These are phyloP conservation scores for Eudasyphora cyanicolor DNA, from an alignment of 2,888 invertebrate species.

Conservation along the genomic window DNA sequence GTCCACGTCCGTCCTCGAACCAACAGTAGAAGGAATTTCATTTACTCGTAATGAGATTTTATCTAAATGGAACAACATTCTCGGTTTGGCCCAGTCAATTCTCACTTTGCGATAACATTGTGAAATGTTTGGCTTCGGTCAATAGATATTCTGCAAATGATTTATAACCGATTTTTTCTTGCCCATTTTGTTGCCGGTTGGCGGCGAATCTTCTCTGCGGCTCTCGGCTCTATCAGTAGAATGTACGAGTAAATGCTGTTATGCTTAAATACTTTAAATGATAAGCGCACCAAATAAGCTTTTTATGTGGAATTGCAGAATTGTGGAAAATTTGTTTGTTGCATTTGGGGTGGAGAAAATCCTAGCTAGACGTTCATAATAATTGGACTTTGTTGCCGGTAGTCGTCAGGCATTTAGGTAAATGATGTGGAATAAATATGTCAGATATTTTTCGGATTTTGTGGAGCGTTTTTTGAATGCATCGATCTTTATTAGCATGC, in stretches of 20 bases:
- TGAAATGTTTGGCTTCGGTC: constrained; percentile 7
- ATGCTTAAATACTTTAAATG: constrained; percentile 57
- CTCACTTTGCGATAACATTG: constrained; percentile 1
- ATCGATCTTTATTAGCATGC: constrained; percentile 1
- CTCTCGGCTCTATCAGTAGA: neutral
- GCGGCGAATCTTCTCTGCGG: constrained; percentile 22
- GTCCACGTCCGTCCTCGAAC: no score
- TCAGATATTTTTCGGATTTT: neutral
- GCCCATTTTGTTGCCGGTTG: constrained; percentile 11
- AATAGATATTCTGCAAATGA: neutral
- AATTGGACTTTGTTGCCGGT: neutral
- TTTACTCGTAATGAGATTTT: constrained; percentile 29
- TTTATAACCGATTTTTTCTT: constrained; percentile 8
- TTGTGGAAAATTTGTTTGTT: neutral
- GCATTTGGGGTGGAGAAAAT: neutral
- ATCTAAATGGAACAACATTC: constrained; percentile 62
- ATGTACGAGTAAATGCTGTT: constrained; percentile 38
- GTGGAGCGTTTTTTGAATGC: neutral
- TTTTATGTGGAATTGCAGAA: neutral
- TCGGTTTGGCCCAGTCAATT: constrained; percentile 7
- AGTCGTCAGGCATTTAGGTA: neutral
- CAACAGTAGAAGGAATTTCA: constrained; percentile 9
- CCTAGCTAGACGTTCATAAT: neutral
- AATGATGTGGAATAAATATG: constrained; percentile 10
- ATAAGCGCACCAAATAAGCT: constrained; percentile 33